Evolutionary conservation across 2,797 vertebrate genomes (phyloP).

Genomic region (Ciconia nigra): DNA sequence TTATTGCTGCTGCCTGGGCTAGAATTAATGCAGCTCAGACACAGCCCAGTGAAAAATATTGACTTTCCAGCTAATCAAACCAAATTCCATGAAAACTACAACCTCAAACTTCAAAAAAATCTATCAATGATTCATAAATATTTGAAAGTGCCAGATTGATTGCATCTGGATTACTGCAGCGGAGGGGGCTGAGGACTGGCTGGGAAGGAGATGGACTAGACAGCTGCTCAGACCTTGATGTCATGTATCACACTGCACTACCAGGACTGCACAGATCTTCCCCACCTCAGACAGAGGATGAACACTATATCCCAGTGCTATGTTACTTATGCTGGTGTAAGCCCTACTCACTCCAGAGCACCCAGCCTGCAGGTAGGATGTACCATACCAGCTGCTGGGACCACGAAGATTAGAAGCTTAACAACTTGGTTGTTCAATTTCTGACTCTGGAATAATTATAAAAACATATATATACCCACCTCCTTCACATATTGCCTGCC

Average conservation of each 20-base stretch:
- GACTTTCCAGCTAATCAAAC: conserved; percentile 73
- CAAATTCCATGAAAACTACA: conserved; percentile 72
- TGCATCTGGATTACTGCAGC: neutral
- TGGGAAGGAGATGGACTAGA: neutral
- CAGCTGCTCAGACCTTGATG: neutral
- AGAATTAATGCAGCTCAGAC: conserved; percentile 1
- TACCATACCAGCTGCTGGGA: neutral
- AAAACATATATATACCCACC: neutral
- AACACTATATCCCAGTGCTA: neutral
- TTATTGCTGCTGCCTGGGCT: neutral
- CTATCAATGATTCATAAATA: conserved; percentile 74
- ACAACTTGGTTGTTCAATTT: neutral
- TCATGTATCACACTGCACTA: neutral
- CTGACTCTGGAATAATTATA: neutral
- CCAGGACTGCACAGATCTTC: neutral
- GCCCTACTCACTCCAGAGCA: neutral
- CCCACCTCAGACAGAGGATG: neutral
- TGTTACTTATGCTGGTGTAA: neutral
- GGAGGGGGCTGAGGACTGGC: neutral
- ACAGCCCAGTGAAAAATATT: conserved; percentile 62
- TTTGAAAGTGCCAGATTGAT: conserved; percentile 67
- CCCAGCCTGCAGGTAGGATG: neutral
- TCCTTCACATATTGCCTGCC: neutral
- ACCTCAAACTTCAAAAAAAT: conserved; percentile 60
- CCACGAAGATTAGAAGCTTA: neutral